Conservation (phyloP, 2,797 vertebrate species). For the Odontamblyopus rebecca region DNA sequence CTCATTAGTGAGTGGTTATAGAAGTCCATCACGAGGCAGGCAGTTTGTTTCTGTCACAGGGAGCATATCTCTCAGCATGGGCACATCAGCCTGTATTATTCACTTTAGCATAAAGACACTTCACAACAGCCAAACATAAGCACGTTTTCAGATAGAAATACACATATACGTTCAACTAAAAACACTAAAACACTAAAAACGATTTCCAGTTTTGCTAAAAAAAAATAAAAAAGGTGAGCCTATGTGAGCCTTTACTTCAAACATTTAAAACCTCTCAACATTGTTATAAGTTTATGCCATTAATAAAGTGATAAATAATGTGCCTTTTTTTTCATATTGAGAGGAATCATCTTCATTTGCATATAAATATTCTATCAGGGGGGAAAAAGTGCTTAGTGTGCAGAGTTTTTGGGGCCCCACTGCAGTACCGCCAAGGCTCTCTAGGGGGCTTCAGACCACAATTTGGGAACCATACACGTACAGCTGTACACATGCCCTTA, state of each 20-base stretch:
- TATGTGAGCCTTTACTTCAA: background rate
- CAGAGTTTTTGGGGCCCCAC: background rate
- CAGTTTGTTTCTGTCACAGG: background rate
- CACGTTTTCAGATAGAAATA: background rate
- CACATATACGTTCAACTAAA: background rate
- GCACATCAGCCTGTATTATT: background rate
- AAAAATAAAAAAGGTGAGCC: no score
- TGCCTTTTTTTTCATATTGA: background rate
- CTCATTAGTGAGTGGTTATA: background rate
- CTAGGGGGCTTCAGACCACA: constrained; percentile 1
- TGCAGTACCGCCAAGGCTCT: background rate
- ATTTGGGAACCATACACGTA: background rate
- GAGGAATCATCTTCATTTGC: background rate
- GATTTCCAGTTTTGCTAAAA: background rate
- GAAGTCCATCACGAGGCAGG: background rate
- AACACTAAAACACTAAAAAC: no score
- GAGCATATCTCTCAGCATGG: background rate
- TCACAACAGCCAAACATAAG: background rate
- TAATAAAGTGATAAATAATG: background rate
- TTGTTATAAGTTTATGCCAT: background rate
- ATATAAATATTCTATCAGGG: background rate
- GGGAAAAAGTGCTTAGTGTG: background rate
- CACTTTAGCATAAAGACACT: background rate
- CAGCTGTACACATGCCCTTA: background rate
- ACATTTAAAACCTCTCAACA: background rate